Evolutionary conservation across 1,140 invertebrate genomes (phyloP), one percentile per base, ranked within the genome.

Genomic region (Rhizoglyphus robini): DNA sequence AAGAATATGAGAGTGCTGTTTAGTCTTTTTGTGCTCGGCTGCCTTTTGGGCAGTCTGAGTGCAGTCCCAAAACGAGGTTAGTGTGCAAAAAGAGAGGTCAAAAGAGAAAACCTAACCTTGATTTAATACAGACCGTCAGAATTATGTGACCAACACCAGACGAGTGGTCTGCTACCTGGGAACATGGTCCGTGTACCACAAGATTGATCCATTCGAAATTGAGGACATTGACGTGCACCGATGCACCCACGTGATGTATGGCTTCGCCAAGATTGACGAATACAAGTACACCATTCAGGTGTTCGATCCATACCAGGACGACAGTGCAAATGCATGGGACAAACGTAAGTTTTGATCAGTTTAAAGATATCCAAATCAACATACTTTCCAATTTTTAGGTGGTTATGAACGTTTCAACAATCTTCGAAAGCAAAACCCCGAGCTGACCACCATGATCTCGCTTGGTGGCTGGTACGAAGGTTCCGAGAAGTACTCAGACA

Each of bases 211-310:
- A 4, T 64, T n/a, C 51, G 31, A 48, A 23, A 64, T 64, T 36
- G 81, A 85, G 25, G 77, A 88, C 73, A 77, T 94, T 32, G 84
- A 87, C 63, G 84, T 88, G 0, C 80, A 79, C 5, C 77, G 91
- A 15, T 95, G 90, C 73, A 91, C 89, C 0, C 89, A 95, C 72
- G 75, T 92, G 11, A 83, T 93, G 23, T 93, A 94, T 71, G 83
- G 88, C 3, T 94, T 93, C 74, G 88, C 87, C 15, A 76, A 76
- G 48, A 25, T 71, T 18, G 88, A 88, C 0, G 63, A 64, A 57
- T 82, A 89, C 69, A 77, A 79, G 1, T 51, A 64, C 63, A 79
- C 77, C 1, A 87, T 90, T 38, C 82, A 79, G 60, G 79, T 77
- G 54, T 73, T 82, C 0, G 87, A 89, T 78, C 80, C 84, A 18